Percentiles rank a stretch among this genome's conserved stretches.
Conservation (phyloP, 2,888 invertebrate species). For the Apomyelois bistriatella region DNA sequence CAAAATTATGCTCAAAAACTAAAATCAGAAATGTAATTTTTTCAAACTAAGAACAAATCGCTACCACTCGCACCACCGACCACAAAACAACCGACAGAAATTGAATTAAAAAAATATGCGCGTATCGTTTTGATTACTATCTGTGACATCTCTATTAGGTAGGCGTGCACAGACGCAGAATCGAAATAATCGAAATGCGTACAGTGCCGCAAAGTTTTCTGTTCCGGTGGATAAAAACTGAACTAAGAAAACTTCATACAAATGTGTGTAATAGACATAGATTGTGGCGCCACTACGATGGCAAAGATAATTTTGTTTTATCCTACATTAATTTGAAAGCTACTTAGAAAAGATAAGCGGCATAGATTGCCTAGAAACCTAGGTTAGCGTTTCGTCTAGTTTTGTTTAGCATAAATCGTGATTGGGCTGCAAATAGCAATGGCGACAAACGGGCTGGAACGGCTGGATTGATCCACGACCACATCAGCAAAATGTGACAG, state of each 20-base stretch:
- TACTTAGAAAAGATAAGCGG: background rate
- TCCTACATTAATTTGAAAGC: background rate
- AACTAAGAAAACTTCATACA: too few relatives aligned
- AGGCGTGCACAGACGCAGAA: slow-evolving; percentile 10
- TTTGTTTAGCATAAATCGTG: slow-evolving; percentile 7
- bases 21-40: too few relatives aligned
- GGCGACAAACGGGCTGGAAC: background rate
- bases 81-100: background rate
- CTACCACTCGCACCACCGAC: background rate
- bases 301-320: too few relatives aligned
- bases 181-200: background rate
- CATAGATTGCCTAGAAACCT: slow-evolving; percentile 2
- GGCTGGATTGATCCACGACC: background rate
- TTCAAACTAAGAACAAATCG: background rate
- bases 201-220: too few relatives aligned
- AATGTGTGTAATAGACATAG: too few relatives aligned
- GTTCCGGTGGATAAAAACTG: too few relatives aligned
- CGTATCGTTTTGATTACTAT: slow-evolving; percentile 8
- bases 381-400: slow-evolving; percentile 2
- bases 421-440: background rate
- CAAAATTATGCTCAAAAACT: too few relatives aligned
- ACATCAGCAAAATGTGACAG: background rate
- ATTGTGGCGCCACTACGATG: too few relatives aligned
- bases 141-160: slow-evolving; percentile 2
- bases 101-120: slow-evolving; percentile 6